phyloP scores from a whole-genome alignment of 1,140 invertebrate species.

The fruit fly (Drosophila melanogaster) region Release_6_plus_ISO1_MT NT_033777.3:9135001-9135500 shows the following conservation, averaged over 20 bases:
- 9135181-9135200: constrained; percentile 31
- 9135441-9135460: constrained; percentile 54
- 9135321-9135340: constrained; percentile 44
- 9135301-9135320: constrained; percentile 15
- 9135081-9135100: background rate
- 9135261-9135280: constrained; percentile 33
- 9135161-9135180: constrained; percentile 9
- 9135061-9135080: background rate
- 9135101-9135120: constrained; percentile 18
- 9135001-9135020: background rate
- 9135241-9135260: constrained; percentile 40
- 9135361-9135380: constrained; percentile 48
- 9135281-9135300: constrained; percentile 7
- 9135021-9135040: background rate
- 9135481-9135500: constrained; percentile 32
- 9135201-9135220: constrained; percentile 40
- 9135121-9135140: constrained; percentile 3
- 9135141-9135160: constrained; percentile 4
- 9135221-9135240: constrained; percentile 24
- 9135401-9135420: constrained; percentile 2
- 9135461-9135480: constrained; percentile 46
- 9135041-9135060: background rate
- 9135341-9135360: constrained; percentile 58
- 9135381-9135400: constrained; percentile 32
- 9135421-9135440: constrained; percentile 13